A percentile compares a stretch with the other conserved stretches of the same genome.
Conservation (phyloP, 2,888 invertebrate species). For the Drosophila subquinaria region DNA sequence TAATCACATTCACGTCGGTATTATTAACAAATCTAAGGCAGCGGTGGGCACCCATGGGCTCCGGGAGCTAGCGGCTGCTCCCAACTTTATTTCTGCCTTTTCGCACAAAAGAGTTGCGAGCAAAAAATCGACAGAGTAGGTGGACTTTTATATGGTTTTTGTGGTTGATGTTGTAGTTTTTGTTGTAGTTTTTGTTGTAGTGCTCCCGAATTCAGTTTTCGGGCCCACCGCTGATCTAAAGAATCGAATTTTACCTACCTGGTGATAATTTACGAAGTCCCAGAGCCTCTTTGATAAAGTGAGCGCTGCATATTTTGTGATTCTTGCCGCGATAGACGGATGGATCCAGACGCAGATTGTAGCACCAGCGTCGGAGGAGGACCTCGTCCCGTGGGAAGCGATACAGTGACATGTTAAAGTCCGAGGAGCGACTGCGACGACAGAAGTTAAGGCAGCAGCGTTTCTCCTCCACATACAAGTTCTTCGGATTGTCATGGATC, state of each 20-base stretch:
- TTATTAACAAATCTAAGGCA: no score
- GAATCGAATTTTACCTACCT: conserved; percentile 47
- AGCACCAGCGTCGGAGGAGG: conserved; percentile 80
- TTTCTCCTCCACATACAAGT: conserved; percentile 81
- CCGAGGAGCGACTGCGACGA: conserved; percentile 81
- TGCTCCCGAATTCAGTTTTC: no score
- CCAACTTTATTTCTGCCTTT: no score
- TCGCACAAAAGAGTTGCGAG: no score
- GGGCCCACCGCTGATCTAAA: not conserved
- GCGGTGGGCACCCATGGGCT: no score
- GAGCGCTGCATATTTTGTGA: conserved; percentile 83
- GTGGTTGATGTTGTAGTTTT: no score
- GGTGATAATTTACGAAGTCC: conserved; percentile 80
- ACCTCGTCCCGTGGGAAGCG: conserved; percentile 82
- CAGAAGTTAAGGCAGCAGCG: conserved; percentile 82
- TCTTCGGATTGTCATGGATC: conserved; percentile 82
- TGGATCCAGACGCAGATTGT: conserved; percentile 81
- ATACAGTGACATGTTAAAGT: conserved; percentile 82
- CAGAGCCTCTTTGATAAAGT: conserved; percentile 83
- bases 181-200: no score
- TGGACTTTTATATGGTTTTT: no score
- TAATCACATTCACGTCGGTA: no score
- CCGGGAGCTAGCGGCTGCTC: no score
- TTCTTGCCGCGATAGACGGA: conserved; percentile 82
- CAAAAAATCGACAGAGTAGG: no score